A percentile compares a stretch with the other conserved stretches of the same genome.
These are phyloP conservation scores for Spea bombifrons DNA, from an alignment of 2,113 vertebrate genomes.

Conservation along the genomic window DNA sequence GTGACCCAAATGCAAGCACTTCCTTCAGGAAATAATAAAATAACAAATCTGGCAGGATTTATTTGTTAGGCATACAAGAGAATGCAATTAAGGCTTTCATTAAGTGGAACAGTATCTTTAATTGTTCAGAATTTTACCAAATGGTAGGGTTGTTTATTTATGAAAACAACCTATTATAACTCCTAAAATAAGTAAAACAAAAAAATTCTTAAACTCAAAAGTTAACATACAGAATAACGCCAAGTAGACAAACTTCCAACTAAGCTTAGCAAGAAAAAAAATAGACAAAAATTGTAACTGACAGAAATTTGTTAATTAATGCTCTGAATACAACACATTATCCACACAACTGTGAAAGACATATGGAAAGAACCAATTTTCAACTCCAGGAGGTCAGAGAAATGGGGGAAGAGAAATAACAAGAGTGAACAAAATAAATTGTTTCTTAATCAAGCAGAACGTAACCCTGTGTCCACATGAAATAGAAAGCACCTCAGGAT, in stretches of 20 bases:
- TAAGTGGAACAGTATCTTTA: too few species aligned
- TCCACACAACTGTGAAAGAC: conserved; percentile 46
- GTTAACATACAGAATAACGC: conserved; percentile 11
- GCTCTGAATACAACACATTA: conserved; percentile 37
- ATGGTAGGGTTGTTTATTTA: too few species aligned
- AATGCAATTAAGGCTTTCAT: too few species aligned
- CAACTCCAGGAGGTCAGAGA: conserved; percentile 45
- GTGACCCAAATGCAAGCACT: too few species aligned
- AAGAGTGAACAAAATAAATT: conserved; percentile 43
- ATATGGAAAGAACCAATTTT: conserved; percentile 46
- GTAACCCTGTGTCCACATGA: conserved; percentile 43
- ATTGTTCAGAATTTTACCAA: too few species aligned
- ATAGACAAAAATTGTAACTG: conserved; percentile 39
- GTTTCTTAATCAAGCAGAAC: conserved; percentile 46
- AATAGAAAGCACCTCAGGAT: conserved; percentile 42
- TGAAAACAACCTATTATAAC: too few species aligned
- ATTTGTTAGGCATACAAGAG: too few species aligned
- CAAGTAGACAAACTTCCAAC: conserved; percentile 22
- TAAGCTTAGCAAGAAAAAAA: conserved; percentile 36
- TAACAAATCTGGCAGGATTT: too few species aligned
- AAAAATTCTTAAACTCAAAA: conserved; percentile 1
- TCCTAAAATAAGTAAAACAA: neutral
- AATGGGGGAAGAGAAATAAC: conserved; percentile 41
- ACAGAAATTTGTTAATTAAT: conserved; percentile 48
- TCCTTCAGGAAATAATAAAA: too few species aligned